A percentile compares a stretch with the other conserved stretches of the same genome.
These are phyloP conservation scores for Anolis carolinensis DNA, from an alignment of 2,113 vertebrate genomes.

Conservation along the genomic window DNA sequence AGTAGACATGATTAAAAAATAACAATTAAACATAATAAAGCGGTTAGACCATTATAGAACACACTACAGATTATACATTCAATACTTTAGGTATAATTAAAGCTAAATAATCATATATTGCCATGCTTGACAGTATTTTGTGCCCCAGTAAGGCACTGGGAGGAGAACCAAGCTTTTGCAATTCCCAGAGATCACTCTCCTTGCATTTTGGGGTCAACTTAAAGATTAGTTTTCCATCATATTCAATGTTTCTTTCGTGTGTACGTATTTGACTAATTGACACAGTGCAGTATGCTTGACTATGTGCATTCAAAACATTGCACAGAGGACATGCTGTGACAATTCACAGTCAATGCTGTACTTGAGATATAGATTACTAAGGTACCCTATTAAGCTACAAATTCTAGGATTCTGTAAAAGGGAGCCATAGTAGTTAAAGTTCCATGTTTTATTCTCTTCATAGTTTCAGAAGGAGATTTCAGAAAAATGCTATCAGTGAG, in stretches of 20 bases:
- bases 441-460: not conserved
- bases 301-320: not conserved
- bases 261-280: not conserved
- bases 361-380: too few species aligned
- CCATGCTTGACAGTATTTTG: not conserved
- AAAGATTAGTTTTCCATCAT: not conserved
- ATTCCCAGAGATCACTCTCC: too few species aligned
- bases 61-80: too few species aligned
- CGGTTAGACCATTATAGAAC: too few species aligned
- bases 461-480: not conserved
- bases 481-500: not conserved
- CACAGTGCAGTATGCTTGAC: not conserved
- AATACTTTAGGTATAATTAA: too few species aligned
- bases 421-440: too few species aligned
- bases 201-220: not conserved
- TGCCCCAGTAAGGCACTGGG: not conserved
- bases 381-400: too few species aligned
- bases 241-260: not conserved
- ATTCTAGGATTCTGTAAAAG: too few species aligned
- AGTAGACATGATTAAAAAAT: too few species aligned
- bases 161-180: too few species aligned
- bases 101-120: too few species aligned
- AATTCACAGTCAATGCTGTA: not conserved
- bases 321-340: not conserved
- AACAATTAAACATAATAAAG: too few species aligned